These are phyloP conservation scores for Aphaenogaster ashmeadi DNA, from an alignment of 1,140 invertebrate species.

Conservation along the genomic window DNA sequence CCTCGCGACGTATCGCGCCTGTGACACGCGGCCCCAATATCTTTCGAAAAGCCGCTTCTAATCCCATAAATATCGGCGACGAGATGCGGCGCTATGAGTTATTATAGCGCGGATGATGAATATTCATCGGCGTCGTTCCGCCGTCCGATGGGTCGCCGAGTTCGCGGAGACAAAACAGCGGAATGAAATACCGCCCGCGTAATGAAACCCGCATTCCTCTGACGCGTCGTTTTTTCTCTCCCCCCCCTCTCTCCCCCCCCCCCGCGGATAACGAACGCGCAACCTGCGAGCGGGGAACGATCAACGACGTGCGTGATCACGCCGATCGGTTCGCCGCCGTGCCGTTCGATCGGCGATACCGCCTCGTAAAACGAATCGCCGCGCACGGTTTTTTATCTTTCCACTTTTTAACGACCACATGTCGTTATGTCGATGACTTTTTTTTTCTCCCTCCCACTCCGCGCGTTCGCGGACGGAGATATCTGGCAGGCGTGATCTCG, in stretches of 20 bases:
- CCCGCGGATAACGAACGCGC: slow-evolving; percentile 4
- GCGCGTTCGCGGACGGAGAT: slow-evolving; percentile 62
- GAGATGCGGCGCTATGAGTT: slow-evolving; percentile 26
- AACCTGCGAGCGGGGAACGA: slow-evolving; percentile 11
- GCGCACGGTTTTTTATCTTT: slow-evolving; percentile 20
- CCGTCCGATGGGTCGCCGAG: slow-evolving; percentile 31
- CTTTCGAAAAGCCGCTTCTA: slow-evolving; percentile 26
- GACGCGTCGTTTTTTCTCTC: not conserved
- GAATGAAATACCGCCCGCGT: slow-evolving; percentile 38
- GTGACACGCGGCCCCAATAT: slow-evolving; percentile 4
- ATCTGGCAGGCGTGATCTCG: slow-evolving; percentile 80
- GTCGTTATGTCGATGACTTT: slow-evolving; percentile 5
- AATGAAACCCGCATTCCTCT: slow-evolving; percentile 49
- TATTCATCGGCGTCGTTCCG: slow-evolving; percentile 38
- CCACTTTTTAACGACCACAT: not conserved
- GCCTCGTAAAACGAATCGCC: slow-evolving; percentile 41
- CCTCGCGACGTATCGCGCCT: not conserved
- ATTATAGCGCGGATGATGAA: slow-evolving; percentile 40
- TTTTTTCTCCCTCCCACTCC: not conserved
- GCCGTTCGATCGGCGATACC: slow-evolving; percentile 20
- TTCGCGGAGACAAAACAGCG: slow-evolving; percentile 7
- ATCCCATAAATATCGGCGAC: slow-evolving; percentile 47
- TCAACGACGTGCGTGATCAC: not conserved
- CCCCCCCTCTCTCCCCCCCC: not conserved
- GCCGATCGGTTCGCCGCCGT: not conserved